These are phyloP conservation scores for Trichonephila clavipes DNA, from an alignment of 1,140 invertebrate genomes.

Conservation along the genomic window DNA sequence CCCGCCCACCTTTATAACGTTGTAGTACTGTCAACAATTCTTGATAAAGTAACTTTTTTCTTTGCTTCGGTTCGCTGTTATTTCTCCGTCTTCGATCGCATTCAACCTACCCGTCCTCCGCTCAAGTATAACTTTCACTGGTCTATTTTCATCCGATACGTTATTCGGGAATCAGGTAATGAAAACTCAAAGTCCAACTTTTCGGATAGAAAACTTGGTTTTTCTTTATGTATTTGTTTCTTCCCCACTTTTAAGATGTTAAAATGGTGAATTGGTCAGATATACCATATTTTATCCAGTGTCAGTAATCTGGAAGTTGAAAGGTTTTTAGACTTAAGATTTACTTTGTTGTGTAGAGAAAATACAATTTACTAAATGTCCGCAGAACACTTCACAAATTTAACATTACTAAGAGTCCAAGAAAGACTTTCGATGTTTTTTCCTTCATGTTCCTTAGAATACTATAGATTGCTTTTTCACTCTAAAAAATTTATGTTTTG, in stretches of 20 bases:
- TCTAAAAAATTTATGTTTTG: too few species aligned
- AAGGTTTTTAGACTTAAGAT: not conserved
- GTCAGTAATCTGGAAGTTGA: not conserved
- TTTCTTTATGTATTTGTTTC: conserved; percentile 13
- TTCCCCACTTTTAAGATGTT: not conserved
- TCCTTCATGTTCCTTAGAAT: too few species aligned
- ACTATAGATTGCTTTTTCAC: too few species aligned
- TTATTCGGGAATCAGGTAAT: conserved; percentile 26
- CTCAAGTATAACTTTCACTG: conserved; percentile 14
- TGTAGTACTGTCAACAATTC: conserved; percentile 58
- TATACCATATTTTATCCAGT: conserved; percentile 3
- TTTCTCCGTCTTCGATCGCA: conserved; percentile 41
- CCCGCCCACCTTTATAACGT: conserved; percentile 8
- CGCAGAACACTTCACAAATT: not conserved
- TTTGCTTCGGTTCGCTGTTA: conserved; percentile 56
- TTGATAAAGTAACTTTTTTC: conserved; percentile 50
- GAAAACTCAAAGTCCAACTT: conserved; percentile 32
- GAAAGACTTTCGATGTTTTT: too few species aligned
- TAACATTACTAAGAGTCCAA: not conserved
- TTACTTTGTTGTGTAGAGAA: not conserved
- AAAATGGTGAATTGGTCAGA: not conserved
- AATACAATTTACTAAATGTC: conserved; percentile 18
- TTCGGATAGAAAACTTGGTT: not conserved
- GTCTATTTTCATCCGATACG: conserved; percentile 59
- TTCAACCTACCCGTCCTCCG: not conserved